These are phyloP conservation scores for Botia almorhae DNA, from an alignment of 2,797 vertebrate species.

Conservation along the genomic window DNA sequence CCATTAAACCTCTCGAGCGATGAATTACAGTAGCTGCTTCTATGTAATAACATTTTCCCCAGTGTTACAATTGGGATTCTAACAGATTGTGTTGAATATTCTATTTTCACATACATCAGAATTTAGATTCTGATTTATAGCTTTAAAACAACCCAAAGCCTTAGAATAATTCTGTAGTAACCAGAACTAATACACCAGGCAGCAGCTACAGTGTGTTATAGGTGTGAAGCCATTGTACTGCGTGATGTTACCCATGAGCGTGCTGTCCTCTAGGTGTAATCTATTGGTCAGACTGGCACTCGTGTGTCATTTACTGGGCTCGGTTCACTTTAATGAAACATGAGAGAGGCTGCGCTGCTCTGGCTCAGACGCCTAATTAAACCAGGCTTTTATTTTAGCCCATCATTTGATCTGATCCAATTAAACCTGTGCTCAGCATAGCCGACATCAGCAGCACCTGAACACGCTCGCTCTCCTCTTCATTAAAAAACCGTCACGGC, in stretches of 20 bases:
- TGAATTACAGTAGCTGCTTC: background rate
- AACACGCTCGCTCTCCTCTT: constrained; percentile 47
- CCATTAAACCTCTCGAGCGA: background rate
- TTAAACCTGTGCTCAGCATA: constrained; percentile 54
- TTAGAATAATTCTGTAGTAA: background rate
- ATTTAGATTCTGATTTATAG: background rate
- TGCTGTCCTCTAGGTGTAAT: constrained; percentile 51
- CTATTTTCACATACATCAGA: background rate
- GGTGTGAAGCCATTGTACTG: constrained; percentile 33
- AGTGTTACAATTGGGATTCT: constrained; percentile 16
- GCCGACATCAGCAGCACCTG: constrained; percentile 54
- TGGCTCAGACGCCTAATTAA: constrained; percentile 57
- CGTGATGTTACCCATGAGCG: constrained; percentile 25
- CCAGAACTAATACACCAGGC: background rate
- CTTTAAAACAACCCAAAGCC: constrained; percentile 21
- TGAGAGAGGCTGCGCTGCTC: constrained; percentile 40
- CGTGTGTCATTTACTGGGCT: constrained; percentile 52
- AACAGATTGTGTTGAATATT: background rate
- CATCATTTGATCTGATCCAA: constrained; percentile 61
- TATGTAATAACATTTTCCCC: constrained; percentile 1
- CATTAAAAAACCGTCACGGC: constrained; percentile 48
- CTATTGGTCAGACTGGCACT: constrained; percentile 50
- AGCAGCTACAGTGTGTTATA: constrained; percentile 19
- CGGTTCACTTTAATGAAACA: constrained; percentile 54
- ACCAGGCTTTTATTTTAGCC: constrained; percentile 60